Percentiles rank a stretch among this genome's conserved stretches.
Evolutionary conservation across 2,113 vertebrate species (phyloP).

Genomic region (Archocentrus centrarchus): DNA sequence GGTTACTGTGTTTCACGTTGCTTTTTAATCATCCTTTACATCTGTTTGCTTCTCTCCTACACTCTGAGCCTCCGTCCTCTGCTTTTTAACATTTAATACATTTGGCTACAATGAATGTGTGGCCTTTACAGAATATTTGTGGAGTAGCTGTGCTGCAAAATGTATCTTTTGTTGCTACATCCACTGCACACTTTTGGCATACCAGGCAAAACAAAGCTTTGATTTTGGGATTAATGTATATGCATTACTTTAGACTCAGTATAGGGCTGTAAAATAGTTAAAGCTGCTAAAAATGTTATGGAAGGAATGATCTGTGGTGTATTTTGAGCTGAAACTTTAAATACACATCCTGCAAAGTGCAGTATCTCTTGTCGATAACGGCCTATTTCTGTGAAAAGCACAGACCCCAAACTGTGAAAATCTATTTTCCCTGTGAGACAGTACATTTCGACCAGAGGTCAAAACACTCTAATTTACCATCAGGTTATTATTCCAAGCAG

Average conservation of each 20-base stretch:
- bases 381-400: neutral
- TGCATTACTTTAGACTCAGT: neutral
- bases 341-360: neutral
- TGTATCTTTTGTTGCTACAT: neutral
- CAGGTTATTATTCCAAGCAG: slow-evolving; percentile 40
- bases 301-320: neutral
- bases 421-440: slow-evolving; percentile 23
- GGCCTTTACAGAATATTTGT: neutral
- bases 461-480: slow-evolving; percentile 13
- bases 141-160: neutral
- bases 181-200: neutral
- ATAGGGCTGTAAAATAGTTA: rapidly evolving
- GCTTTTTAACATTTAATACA: neutral
- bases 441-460: slow-evolving; percentile 19
- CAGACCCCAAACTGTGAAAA: neutral
- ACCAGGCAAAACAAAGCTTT: neutral
- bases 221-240: neutral
- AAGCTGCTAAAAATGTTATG: neutral
- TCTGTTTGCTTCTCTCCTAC: neutral
- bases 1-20: neutral
- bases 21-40: neutral
- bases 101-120: neutral
- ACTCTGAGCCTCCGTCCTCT: neutral
- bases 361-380: neutral
- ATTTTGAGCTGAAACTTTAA: neutral